These are phyloP conservation scores for Myotis myotis DNA, from an alignment of 2,797 vertebrate genomes.

Conservation along the genomic window DNA sequence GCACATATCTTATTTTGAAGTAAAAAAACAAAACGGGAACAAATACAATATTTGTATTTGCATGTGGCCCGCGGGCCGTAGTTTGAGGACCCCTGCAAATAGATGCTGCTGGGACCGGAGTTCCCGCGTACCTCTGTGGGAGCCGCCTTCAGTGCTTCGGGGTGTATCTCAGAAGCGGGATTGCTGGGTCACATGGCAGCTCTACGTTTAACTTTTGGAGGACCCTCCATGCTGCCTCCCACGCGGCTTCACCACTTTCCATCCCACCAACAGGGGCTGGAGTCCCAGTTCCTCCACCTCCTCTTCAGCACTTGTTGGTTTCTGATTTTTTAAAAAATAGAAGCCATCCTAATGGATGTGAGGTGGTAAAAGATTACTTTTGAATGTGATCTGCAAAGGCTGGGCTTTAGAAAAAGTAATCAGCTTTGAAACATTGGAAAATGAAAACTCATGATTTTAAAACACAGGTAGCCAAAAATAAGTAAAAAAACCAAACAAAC, in stretches of 20 bases:
- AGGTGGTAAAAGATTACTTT: not conserved
- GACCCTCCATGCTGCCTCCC: not conserved
- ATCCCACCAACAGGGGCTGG: fast-evolving
- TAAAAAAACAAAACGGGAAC: too few relatives aligned
- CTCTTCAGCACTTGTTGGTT: not conserved
- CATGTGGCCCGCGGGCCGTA: too few relatives aligned
- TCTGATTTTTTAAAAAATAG: not conserved
- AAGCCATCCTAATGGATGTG: fast-evolving
- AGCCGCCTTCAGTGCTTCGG: fast-evolving
- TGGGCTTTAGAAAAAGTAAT: not conserved
- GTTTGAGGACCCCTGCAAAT: too few relatives aligned
- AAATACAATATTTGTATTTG: too few relatives aligned
- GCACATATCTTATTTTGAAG: too few relatives aligned
- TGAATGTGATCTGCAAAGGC: not conserved
- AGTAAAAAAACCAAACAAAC: not conserved
- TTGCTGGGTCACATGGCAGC: not conserved
- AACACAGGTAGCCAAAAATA: not conserved
- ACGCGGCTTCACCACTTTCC: fast-evolving
- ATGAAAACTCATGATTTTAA: not conserved
- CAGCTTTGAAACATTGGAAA: not conserved
- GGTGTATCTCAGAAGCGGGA: too few relatives aligned
- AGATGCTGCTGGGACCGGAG: fast-evolving
- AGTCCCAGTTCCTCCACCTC: not conserved
- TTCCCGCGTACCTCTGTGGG: fast-evolving
- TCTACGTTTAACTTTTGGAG: not conserved